Base-by-base conservation (phyloP, 2,888 invertebrate genomes). In the Deilephila elpenor region DNA sequence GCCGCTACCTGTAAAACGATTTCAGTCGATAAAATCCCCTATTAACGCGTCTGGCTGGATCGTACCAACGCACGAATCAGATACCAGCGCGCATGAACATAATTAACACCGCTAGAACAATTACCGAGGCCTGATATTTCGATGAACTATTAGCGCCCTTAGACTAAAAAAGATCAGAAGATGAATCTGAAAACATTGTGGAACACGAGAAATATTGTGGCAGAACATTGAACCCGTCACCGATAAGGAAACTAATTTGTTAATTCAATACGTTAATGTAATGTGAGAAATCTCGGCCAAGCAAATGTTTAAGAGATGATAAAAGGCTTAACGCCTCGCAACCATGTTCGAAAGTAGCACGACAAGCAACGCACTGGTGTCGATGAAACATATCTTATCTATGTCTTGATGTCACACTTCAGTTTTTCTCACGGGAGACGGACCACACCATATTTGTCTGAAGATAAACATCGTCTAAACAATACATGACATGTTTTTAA, bases 21-120 rank as follows among this genome's bases (percentile, higher is more conserved):
- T 84, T 77, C 73, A 78, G 75, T 74, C 79, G 83, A 85, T 87
- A 84, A 85, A 86, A 89, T 87, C 86, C 79, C 78, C 80, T 77
- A 88, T 87, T 86, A 86, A 82, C 84, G 82, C 79, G 83, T 85
- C 85, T 83, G 76, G 76, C 77, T 79, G 78, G 76, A 80, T 84
- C 80, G 78, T 78, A 74, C 79, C 77, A 78, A 81, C 79, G 80
- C 82, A 84, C 78, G 79, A 89, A 89, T 89, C 86, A 86, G 83
- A 84, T 78, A 80, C 84, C 79, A 76, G 78, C 80, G 78, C 81
- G 80, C 78, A 82, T 78, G 80, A 80, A 78, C 77, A 79, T 85
- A 93, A 93, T 93, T 92, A 93, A 88, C 92, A 85, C 85, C 86
- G 84, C 80, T 83, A 78, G 86, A 91, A 86, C 90, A 93, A 93